These are phyloP conservation scores for Brachylomia viminalis DNA, from an alignment of 2,888 invertebrate species.

Conservation along the genomic window DNA sequence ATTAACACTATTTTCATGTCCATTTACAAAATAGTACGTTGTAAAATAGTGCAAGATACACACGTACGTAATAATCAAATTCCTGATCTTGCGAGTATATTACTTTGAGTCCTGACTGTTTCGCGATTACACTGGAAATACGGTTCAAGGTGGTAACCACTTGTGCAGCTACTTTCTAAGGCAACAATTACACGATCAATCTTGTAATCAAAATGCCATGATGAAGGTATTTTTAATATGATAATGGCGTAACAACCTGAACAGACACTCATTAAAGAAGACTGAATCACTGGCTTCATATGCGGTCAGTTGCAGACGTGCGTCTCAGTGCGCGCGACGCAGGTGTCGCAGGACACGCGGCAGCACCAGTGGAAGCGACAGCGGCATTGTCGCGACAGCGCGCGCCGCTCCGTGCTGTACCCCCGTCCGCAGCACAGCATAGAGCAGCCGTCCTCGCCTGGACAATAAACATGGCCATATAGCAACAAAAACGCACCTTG, in stretches of 20 bases:
- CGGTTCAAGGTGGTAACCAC: background rate
- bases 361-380: slow-evolving; percentile 99
- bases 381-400: slow-evolving; percentile 92
- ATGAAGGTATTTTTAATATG: background rate
- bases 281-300: background rate
- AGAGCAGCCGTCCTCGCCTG: slow-evolving; percentile 95
- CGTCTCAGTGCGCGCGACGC: slow-evolving; percentile 93
- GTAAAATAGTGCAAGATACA: background rate
- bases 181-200: background rate
- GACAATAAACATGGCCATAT: background rate
- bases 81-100: background rate
- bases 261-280: background rate
- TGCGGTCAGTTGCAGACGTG: slow-evolving; percentile 85
- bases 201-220: background rate
- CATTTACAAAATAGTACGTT: slow-evolving; percentile 19
- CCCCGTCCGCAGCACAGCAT: slow-evolving; percentile 98
- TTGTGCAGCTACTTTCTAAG: background rate
- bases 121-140: background rate
- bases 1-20: slow-evolving; percentile 32
- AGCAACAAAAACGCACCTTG: background rate
- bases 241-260: background rate
- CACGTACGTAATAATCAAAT: background rate
- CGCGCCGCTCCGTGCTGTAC: slow-evolving; percentile 95
- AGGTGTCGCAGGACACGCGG: slow-evolving; percentile 97
- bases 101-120: background rate